phyloP scores from a whole-genome alignment of 2,888 invertebrate genomes.

The Neria commutata region DNA sequence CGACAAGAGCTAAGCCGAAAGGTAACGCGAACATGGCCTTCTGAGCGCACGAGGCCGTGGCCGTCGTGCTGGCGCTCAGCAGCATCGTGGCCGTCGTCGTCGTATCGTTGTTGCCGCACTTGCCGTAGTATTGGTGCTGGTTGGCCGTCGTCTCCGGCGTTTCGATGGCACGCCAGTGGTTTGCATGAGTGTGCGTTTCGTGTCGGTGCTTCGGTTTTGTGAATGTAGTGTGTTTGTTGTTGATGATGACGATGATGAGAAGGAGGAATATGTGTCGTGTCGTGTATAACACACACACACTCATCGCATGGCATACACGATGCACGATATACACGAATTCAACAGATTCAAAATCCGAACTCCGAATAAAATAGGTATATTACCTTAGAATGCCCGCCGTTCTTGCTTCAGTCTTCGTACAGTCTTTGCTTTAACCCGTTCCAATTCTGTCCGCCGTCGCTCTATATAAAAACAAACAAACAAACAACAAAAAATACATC shows the following conservation, averaged over 20 bases:
- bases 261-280: conserved; percentile 1
- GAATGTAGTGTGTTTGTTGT: too few relatives aligned
- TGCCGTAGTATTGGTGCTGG: not conserved
- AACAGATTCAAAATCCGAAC: conserved; percentile 50
- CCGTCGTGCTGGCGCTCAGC: not conserved
- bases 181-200: too few relatives aligned
- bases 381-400: conserved; percentile 63
- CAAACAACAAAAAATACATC: conserved; percentile 28
- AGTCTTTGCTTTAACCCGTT: conserved; percentile 65
- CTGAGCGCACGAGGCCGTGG: not conserved
- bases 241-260: not conserved
- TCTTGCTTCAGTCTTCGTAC: conserved; percentile 64
- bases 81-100: not conserved
- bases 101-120: not conserved
- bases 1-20: not conserved
- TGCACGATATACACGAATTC: conserved; percentile 19
- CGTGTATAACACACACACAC: not conserved
- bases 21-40: too few relatives aligned
- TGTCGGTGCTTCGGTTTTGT: too few relatives aligned
- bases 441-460: conserved; percentile 64
- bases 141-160: not conserved
- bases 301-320: not conserved
- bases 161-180: too few relatives aligned
- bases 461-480: conserved; percentile 45
- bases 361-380: conserved; percentile 62